Evolutionary conservation across 2,113 vertebrate species (phyloP).

Genomic region (chimpanzee (Pan troglodytes)): NHGRI_mPanTro3-v2.1_pri NC_072410.2:56601001-56601500

Average conservation of each 20-base stretch:
- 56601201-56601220: not conserved
- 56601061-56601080: not conserved
- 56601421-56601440: not conserved
- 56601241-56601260: not conserved
- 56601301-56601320: not conserved
- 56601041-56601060: not conserved
- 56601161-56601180: not conserved
- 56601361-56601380: not conserved
- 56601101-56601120: conserved; percentile 41
- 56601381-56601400: not conserved
- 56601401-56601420: not conserved
- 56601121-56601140: not conserved
- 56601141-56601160: not conserved
- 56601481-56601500: not conserved
- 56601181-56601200: conserved; percentile 43
- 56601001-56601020: conserved; percentile 18
- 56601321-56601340: not conserved
- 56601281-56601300: not conserved
- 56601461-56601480: conserved; percentile 4
- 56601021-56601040: not conserved
- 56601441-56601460: not conserved
- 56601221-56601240: not conserved
- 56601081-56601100: not conserved
- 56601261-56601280: not conserved
- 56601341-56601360: not conserved